phyloP scores from a whole-genome alignment of 2,888 invertebrate genomes.

The Bellardia bayeri region DNA sequence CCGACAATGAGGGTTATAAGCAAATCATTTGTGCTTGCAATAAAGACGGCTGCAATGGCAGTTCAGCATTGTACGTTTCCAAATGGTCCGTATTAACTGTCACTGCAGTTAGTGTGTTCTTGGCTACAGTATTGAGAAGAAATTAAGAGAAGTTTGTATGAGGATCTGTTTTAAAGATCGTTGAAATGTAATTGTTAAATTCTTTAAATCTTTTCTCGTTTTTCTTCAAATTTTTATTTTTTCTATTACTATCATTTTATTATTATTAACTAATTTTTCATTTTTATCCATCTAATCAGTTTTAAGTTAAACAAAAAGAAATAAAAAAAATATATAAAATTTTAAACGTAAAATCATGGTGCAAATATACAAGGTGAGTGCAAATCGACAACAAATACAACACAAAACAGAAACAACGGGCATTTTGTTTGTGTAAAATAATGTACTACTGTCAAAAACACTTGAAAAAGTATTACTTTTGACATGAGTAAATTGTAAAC shows the following conservation, averaged over 20 bases:
- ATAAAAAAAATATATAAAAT: slow-evolving; percentile 7
- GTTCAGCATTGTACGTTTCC: slow-evolving; percentile 70
- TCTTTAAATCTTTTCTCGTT: slow-evolving; percentile 15
- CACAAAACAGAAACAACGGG: no score
- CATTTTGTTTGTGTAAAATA: no score
- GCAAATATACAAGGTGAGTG: no score
- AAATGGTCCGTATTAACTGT: slow-evolving; percentile 66
- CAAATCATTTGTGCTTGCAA: slow-evolving; percentile 88
- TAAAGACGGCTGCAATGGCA: slow-evolving; percentile 86
- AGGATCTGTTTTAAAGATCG: slow-evolving; percentile 73
- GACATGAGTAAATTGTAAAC: no score
- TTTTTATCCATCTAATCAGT: slow-evolving; percentile 29
- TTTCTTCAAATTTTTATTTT: slow-evolving; percentile 10
- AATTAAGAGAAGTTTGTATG: slow-evolving; percentile 11
- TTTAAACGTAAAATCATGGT: no score
- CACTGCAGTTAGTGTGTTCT: slow-evolving; percentile 67
- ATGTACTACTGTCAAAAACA: no score
- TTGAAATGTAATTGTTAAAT: not conserved
- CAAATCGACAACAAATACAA: no score
- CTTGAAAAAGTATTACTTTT: no score
- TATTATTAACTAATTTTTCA: slow-evolving; percentile 15
- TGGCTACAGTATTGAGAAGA: slow-evolving; percentile 72
- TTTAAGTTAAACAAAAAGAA: slow-evolving; percentile 32
- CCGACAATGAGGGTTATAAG: slow-evolving; percentile 87
- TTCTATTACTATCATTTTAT: slow-evolving; percentile 14